Base-by-base conservation (phyloP, 2,888 invertebrate genomes). In the Pyrocoelia pectoralis region DNA sequence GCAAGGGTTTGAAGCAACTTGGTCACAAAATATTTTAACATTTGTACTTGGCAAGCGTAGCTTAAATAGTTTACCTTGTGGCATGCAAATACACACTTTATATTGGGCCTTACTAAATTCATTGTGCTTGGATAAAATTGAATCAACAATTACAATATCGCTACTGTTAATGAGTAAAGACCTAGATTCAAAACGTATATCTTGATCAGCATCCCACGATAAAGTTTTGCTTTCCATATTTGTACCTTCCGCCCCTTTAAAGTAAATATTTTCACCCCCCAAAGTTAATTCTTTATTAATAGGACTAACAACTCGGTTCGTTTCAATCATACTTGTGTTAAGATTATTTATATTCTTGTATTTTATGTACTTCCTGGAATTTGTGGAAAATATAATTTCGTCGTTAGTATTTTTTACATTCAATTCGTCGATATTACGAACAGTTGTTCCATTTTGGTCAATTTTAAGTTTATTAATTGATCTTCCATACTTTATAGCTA, bases 11-110 rank as follows among this genome's bases (percentile, higher is more conserved):
- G 84, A 83, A 71, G 87, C 87, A 13, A 89, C 82, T 74, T 87
- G 87, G 0, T 87, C 85, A 75, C 91, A 91, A 29, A 86, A 86
- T 0, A 87, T 84, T 49, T 79, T 82, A 9, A 78, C 73, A 58
- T 77, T 80, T 2, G 75, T 81, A 0, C 87, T 87, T 0, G 89
- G 87, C 0, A 92, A 88, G 0, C 91, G 89, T 2, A 95, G 87
- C 65, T 90, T 85, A 75, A 94, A 95, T 53, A 96, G 77, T 72
- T 91, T 91, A 0, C 95, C 95, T 68, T 91, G 89, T 0, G 95
- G 95, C 92, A 94, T 94, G 75, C 95, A 95, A 0, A 95, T 90
- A 72, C 95, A 96, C 0, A 96, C 86, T 78, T 95, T 95, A 73
- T 89, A 95, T 77, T 95, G 94, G 0, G 87, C 80, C 3, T 78